Conservation (phyloP, 2,113 vertebrate species). For the Leucoraja erinaceus region DNA sequence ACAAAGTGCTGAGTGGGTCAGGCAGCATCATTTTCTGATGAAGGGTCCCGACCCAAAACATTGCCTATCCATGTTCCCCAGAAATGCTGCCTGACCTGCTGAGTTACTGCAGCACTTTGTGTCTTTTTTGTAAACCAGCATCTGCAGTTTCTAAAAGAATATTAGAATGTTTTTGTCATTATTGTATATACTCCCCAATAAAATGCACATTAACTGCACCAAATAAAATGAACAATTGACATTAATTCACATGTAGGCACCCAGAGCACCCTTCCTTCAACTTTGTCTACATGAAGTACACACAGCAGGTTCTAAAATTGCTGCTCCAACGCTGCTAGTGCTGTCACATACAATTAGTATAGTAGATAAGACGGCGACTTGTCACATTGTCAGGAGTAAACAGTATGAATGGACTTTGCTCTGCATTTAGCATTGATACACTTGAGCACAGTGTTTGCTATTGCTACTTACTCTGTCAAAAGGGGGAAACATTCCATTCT, state of each 20-base stretch:
- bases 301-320: neutral
- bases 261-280: neutral
- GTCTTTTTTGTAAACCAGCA: no score
- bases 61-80: no score
- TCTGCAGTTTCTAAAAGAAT: no score
- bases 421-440: neutral
- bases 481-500: neutral
- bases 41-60: no score
- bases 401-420: neutral
- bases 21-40: neutral
- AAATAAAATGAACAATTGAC: neutral
- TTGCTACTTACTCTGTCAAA: neutral
- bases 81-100: no score
- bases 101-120: no score
- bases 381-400: neutral
- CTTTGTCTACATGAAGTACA: neutral
- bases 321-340: neutral
- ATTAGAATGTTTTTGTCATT: neutral
- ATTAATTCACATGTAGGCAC: neutral
- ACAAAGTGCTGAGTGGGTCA: no score
- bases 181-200: neutral
- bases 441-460: neutral
- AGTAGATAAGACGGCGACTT: neutral
- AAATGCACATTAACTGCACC: neutral
- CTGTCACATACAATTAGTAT: neutral